phyloP scores from a whole-genome alignment of 2,113 vertebrate species.

The Gallinago jamesoni region DNA sequence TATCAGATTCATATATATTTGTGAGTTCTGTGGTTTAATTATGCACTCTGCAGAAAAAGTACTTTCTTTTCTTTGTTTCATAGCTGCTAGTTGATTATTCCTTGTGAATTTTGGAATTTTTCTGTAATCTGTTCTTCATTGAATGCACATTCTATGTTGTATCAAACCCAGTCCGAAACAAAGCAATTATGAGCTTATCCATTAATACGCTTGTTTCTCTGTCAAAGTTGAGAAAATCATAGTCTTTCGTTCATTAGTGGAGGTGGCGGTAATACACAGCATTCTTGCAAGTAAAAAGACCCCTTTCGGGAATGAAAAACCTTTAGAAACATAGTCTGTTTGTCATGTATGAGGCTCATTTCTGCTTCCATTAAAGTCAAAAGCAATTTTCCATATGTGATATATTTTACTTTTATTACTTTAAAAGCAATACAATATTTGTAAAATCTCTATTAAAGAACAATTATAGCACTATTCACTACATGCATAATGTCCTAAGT shows the following conservation, averaged over 20 bases:
- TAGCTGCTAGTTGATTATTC: not conserved
- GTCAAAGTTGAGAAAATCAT: not conserved
- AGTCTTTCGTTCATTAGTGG: not conserved
- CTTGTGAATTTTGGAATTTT: not conserved
- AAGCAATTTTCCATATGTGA: not conserved
- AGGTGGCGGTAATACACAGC: not conserved
- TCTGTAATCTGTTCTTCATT: not conserved
- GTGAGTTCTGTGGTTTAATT: not conserved
- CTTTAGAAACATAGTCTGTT: not conserved
- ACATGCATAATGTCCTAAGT: not conserved
- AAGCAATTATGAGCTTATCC: not conserved
- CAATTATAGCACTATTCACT: not conserved
- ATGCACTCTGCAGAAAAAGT: fast-evolving
- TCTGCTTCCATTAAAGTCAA: not conserved
- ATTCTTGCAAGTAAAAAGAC: not conserved
- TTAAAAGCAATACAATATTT: not conserved
- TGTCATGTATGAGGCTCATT: not conserved
- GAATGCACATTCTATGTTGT: not conserved
- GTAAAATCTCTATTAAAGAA: not conserved
- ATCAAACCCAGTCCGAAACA: not conserved
- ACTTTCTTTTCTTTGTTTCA: not conserved
- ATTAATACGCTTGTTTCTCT: not conserved
- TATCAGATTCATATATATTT: not conserved
- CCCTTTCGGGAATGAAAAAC: not conserved
- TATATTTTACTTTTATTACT: not conserved